phyloP scores from a whole-genome alignment of 2,113 vertebrate species.

The Spheniscus mendiculus region DNA sequence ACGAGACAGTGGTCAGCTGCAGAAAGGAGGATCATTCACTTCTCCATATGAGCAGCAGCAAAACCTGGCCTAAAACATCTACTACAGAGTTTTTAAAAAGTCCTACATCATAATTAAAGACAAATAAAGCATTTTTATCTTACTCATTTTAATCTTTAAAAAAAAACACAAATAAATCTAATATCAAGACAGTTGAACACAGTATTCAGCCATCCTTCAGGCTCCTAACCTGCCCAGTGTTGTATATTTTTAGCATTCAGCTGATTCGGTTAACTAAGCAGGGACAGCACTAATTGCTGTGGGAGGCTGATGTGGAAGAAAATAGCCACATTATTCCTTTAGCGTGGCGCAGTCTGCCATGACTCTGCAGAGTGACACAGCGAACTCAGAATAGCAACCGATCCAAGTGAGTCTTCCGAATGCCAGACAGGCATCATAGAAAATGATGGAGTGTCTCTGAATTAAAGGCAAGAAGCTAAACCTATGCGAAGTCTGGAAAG shows the following conservation, averaged over 20 bases:
- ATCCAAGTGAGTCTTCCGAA: neutral
- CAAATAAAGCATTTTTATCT: neutral
- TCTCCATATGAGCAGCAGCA: neutral
- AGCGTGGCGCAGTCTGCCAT: neutral
- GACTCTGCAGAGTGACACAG: slow-evolving; percentile 51
- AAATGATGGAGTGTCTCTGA: neutral
- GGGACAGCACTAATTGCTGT: neutral
- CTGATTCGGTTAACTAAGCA: neutral
- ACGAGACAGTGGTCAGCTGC: neutral
- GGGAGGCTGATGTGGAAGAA: neutral
- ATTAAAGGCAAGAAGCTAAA: slow-evolving; percentile 20
- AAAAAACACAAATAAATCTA: neutral
- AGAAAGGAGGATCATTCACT: neutral
- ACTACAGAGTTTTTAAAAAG: neutral
- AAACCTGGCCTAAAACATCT: neutral
- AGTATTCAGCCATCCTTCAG: neutral
- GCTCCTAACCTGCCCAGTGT: neutral
- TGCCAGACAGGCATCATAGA: neutral
- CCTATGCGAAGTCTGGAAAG: neutral
- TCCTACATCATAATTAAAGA: neutral
- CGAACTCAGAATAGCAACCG: neutral
- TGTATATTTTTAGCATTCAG: neutral
- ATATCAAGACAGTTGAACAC: neutral
- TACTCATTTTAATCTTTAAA: neutral
- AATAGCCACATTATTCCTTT: neutral